Evolutionary conservation across 2,888 invertebrate species (phyloP), one percentile per base, ranked within the genome.

Genomic region (Amphiduros pacificus): DNA sequence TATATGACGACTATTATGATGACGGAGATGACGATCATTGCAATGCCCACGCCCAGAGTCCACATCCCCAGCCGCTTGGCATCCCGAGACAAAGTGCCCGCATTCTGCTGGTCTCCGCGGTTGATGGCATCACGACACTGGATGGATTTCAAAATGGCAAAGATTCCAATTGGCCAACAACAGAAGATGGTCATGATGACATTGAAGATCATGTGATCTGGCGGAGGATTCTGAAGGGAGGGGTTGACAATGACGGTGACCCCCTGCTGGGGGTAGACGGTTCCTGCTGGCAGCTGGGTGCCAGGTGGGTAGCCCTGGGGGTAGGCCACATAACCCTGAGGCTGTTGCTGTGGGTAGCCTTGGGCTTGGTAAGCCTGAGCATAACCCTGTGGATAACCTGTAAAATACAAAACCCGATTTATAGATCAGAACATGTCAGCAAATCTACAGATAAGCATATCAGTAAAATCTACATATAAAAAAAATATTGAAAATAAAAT

Each of bases 101-200:
- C 62, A 6, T 5, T 40, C 14, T 24, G n/a, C 1, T 41, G 40
- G 50, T 66, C 58, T 1, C 64, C 62, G 6, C 50, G 20, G 14
- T 44, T 26, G 17, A 61, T 59, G n/a, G 68, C 68, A 20, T 60
- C 51, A 4, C 63, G 55, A 40, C 66, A 67, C 27, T 55, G 57
- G 22, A 54, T 41, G 28, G 68, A 63, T 51, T 62, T 61, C 29
- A 66, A 49, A 28, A 68, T 61, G 31, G 64, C 68, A 29, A 63
- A 66, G 32, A 68, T 57, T 22, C 68, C 68, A 32, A 68, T 51
- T 24, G 64, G 62, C 64, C 62, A 63, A 44, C 66, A 68, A 41
- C 68, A 68, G 61, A 59, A 65, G 44, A 68, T 44, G 29, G 68
- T 63, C 54, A 63, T 57, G 27, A 68, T 55, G 55, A 68, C 56